A percentile compares a stretch with the other conserved stretches of the same genome.
Evolutionary conservation across 2,113 vertebrate species (phyloP).

Genomic region (Chrysochloris asiatica): DNA sequence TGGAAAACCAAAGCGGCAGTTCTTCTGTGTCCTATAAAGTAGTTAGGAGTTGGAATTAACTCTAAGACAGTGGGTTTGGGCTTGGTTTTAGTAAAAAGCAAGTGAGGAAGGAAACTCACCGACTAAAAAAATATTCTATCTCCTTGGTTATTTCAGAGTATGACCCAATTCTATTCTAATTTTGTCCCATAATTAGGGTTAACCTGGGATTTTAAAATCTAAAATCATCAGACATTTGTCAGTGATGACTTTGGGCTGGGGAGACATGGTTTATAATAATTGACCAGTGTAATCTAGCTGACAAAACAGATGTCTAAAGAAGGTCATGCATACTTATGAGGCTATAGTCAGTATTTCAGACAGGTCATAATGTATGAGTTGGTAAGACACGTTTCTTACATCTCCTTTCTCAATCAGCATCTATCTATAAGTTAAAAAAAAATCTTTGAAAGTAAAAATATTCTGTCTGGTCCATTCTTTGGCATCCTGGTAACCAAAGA

Average conservation of each 20-base stretch:
- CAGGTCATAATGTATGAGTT: background rate
- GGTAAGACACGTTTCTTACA: conserved; percentile 44
- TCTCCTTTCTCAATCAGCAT: background rate
- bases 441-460: conserved; percentile 1
- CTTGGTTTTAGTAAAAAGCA: conserved; percentile 33
- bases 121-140: background rate
- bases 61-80: too few relatives aligned
- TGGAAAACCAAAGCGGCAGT: too few relatives aligned
- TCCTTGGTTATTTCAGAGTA: conserved; percentile 1
- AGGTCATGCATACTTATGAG: background rate
- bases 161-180: background rate
- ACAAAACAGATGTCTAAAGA: conserved; percentile 22
- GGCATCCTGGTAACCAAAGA: conserved; percentile 8
- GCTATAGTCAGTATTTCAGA: background rate
- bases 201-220: conserved; percentile 43
- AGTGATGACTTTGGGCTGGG: conserved; percentile 9
- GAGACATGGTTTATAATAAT: conserved; percentile 34
- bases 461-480: conserved; percentile 7
- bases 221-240: conserved; percentile 22
- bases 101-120: background rate
- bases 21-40: too few relatives aligned
- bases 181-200: conserved; percentile 29
- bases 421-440: conserved; percentile 34
- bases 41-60: too few relatives aligned
- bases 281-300: conserved; percentile 10